Base-by-base conservation (phyloP, 2,888 invertebrate genomes). In the Antheraea assamensis region DNA sequence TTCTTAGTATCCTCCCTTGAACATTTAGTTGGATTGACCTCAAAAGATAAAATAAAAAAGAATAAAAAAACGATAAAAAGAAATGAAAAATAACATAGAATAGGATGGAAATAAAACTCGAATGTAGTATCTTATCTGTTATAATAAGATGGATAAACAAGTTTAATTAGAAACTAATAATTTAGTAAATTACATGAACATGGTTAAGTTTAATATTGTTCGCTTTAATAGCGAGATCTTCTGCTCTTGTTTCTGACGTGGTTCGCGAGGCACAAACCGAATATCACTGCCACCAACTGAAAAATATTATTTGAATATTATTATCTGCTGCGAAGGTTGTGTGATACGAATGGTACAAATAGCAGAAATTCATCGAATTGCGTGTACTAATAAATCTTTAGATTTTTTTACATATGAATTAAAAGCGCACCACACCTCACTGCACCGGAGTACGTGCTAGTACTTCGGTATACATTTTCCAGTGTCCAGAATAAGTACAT, bases 221-320 rank as follows among this genome's bases (percentile, higher is more conserved):
- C 58, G 72, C 61, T n/a, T 83, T 84, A 94, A 84, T 93, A 93
- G 71, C 85, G 87, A 2, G 90, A 75, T 82, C 97, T 95, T 83
- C 97, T 95, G 84, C 95, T 95, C 80, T 97, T 96, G 90, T 98
- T 98, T 88, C 96, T 96, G 81, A 98, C 97, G 85, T 97, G 97
- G 88, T 97, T 97, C 27, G 97, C 97, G 85, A 99, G 91, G 85
- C 98, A 98, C 84, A 98, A 96, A 5, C 97, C 97, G 86, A 98
- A 98, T 76, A 98, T 95, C 35, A 98, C 97, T 4, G 97, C 97
- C 76, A 97, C 90, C 81, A 97, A 90, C 97, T 97, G 94, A 10
- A 82, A 82, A 75, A 64, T 73, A 35, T 73, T 72, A 68, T 30
- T 64, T 68, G 19, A 55, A 15, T 55, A 55, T 64, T 72, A 42